Conservation (phyloP, 2,797 vertebrate genomes). For the Gymnothorax reevesii region DNA sequence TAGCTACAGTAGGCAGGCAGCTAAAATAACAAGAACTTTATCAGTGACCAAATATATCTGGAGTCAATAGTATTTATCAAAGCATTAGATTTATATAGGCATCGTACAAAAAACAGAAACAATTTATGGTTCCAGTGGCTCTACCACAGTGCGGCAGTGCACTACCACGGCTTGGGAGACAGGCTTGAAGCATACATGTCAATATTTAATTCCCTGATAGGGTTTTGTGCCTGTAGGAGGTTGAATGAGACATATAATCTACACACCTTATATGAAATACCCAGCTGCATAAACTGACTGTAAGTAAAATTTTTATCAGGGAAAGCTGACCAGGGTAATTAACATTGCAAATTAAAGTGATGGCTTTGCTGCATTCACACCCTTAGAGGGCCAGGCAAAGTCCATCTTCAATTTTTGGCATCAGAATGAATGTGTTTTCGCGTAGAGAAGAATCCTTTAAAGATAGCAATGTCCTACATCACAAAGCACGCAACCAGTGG, state of each 20-base stretch:
- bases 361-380: background rate
- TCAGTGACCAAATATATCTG: too few species aligned
- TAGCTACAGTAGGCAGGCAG: too few species aligned
- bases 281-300: background rate
- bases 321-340: background rate
- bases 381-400: background rate
- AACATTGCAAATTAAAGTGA: background rate
- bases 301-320: too few species aligned
- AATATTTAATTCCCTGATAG: background rate
- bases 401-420: background rate
- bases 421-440: background rate
- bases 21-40: too few species aligned
- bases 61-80: background rate
- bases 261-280: background rate
- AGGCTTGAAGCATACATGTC: background rate
- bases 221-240: background rate
- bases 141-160: background rate
- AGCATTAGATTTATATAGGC: background rate
- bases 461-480: background rate
- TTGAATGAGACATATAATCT: background rate
- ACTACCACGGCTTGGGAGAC: background rate
- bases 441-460: background rate
- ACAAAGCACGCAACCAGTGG: background rate
- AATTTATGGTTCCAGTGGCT: background rate
- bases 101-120: background rate